Conservation (phyloP, 2,888 invertebrate genomes). For the Achlya flavicornis region DNA sequence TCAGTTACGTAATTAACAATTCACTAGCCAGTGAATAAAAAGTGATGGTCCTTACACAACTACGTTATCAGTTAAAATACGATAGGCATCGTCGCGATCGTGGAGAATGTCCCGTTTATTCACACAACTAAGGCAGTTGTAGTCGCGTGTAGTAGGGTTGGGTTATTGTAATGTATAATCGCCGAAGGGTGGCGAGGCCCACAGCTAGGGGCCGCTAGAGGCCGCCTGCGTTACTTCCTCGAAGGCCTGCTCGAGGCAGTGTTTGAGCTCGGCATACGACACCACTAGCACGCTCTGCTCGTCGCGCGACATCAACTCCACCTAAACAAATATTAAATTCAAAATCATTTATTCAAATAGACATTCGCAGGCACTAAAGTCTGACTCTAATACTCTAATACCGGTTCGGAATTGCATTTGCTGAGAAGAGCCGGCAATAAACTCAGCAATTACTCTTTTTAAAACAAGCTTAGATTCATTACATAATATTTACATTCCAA, state of each 20-base stretch:
- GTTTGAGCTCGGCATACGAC: slow-evolving; percentile 97
- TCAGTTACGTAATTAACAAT: neutral
- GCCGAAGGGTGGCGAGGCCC: slow-evolving; percentile 14
- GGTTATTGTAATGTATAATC: slow-evolving; percentile 11
- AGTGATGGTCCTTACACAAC: neutral
- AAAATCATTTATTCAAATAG: too few species aligned
- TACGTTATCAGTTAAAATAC: neutral
- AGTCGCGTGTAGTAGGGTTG: neutral
- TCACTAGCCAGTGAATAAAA: neutral
- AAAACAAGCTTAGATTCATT: too few species aligned
- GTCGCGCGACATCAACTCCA: slow-evolving; percentile 97
- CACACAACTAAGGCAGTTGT: slow-evolving; percentile 5
- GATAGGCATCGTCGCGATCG: neutral
- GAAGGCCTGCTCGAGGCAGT: slow-evolving; percentile 96
- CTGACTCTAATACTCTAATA: too few species aligned
- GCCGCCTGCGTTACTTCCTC: slow-evolving; percentile 87
- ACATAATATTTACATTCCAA: too few species aligned
- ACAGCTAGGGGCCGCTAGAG: slow-evolving; percentile 20
- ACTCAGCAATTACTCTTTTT: too few species aligned
- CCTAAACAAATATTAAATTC: slow-evolving; percentile 75
- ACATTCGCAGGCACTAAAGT: too few species aligned
- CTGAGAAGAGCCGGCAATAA: too few species aligned
- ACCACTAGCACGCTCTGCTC: slow-evolving; percentile 98
- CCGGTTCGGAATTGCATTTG: too few species aligned
- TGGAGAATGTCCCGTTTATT: neutral